These are phyloP conservation scores for Diarsia brunnea DNA, from an alignment of 2,888 invertebrate genomes.

Conservation along the genomic window DNA sequence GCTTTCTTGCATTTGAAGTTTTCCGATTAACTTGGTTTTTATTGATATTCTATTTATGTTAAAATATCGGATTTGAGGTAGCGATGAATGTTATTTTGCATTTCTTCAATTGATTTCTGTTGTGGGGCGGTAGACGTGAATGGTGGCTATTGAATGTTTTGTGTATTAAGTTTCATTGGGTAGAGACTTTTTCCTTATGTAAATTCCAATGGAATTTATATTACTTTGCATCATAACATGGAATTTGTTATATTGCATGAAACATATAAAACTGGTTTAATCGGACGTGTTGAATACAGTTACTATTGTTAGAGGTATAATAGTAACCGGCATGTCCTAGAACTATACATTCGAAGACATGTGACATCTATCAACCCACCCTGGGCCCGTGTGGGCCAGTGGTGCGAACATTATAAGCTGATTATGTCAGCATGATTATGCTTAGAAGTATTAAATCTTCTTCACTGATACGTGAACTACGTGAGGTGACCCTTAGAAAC, in stretches of 20 bases:
- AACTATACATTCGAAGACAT: too few species aligned
- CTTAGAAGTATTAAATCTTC: too few species aligned
- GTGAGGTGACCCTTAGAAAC: background rate
- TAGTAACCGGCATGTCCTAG: too few species aligned
- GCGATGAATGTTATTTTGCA: conserved; percentile 77
- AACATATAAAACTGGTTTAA: background rate
- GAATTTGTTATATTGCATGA: background rate
- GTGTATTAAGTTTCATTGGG: conserved; percentile 22
- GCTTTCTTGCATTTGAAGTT: conserved; percentile 84
- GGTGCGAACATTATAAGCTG: too few species aligned
- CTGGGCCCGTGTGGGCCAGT: too few species aligned
- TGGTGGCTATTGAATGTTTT: conserved; percentile 50
- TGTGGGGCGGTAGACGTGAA: conserved; percentile 36
- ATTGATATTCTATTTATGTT: conserved; percentile 66
- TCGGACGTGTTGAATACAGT: too few species aligned
- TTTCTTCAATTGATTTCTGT: conserved; percentile 72
- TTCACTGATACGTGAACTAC: too few species aligned
- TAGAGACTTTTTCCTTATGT: conserved; percentile 13
- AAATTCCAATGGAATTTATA: conserved; percentile 4
- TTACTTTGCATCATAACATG: conserved; percentile 3
- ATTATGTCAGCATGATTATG: too few species aligned
- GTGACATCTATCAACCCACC: too few species aligned
- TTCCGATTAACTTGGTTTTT: conserved; percentile 84
- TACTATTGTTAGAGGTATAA: background rate
- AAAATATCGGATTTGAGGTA: conserved; percentile 65